Percentiles rank a stretch among this genome's conserved stretches.
phyloP scores from a whole-genome alignment of 2,113 vertebrate genomes.

The Pluvianellus socialis region DNA sequence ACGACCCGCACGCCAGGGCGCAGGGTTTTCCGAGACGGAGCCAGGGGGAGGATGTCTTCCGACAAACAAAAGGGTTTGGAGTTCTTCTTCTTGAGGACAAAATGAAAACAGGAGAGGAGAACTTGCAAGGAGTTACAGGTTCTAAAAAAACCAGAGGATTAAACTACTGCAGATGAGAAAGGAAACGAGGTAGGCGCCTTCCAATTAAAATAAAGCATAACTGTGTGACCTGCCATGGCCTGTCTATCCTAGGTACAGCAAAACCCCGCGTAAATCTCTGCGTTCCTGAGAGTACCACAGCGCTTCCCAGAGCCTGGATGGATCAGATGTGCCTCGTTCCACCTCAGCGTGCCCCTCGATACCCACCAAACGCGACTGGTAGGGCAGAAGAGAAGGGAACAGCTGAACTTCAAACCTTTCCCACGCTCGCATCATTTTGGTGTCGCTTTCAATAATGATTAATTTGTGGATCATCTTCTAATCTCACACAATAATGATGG shows the following conservation, averaged over 20 bases:
- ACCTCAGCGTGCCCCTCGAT: neutral
- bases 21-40: neutral
- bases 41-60: neutral
- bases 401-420: slow-evolving; percentile 5
- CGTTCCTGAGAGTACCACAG: neutral
- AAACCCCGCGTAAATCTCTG: neutral
- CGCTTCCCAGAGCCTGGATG: neutral
- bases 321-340: neutral
- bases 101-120: neutral
- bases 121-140: neutral
- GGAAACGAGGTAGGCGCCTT: slow-evolving; percentile 2
- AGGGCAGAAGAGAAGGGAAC: neutral
- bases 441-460: neutral
- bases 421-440: neutral
- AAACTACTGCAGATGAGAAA: neutral
- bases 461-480: slow-evolving; percentile 8
- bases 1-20: neutral
- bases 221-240: neutral
- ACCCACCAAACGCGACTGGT: neutral
- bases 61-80: neutral
- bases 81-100: neutral
- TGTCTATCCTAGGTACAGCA: neutral
- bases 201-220: slow-evolving; percentile 22
- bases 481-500: neutral
- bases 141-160: neutral